Percentiles rank a stretch among this genome's conserved stretches.
These are phyloP conservation scores for Asbolus verrucosus DNA, from an alignment of 1,140 invertebrate species.

Conservation along the genomic window DNA sequence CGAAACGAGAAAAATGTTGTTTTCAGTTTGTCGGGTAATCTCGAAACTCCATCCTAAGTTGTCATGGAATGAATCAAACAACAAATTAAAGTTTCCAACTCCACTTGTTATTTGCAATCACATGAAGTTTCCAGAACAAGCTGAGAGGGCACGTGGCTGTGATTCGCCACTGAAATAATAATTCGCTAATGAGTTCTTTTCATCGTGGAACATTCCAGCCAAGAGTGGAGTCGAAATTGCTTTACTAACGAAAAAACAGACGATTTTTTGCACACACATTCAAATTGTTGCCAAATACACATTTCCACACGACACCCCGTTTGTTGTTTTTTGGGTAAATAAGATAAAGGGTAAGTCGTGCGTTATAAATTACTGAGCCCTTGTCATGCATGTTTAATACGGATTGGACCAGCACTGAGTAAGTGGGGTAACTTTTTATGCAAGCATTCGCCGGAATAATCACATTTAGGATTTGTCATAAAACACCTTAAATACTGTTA, in stretches of 20 bases:
- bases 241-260: not conserved
- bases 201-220: not conserved
- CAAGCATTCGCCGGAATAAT: not conserved
- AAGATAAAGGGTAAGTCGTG: constrained; percentile 13
- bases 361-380: constrained; percentile 11
- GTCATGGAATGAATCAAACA: too few species aligned
- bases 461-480: too few species aligned
- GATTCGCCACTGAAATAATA: not conserved
- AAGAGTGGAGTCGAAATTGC: not conserved
- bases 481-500: too few species aligned
- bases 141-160: not conserved
- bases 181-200: not conserved
- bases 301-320: constrained; percentile 5
- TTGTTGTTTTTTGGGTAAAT: constrained; percentile 5
- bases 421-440: constrained; percentile 3
- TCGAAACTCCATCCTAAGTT: too few species aligned
- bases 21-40: too few species aligned
- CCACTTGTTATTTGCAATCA: not conserved
- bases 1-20: too few species aligned
- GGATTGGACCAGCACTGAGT: not conserved
- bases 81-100: constrained; percentile 1
- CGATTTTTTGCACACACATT: not conserved
- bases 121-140: not conserved
- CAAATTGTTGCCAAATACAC: constrained; percentile 3
- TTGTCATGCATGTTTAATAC: constrained; percentile 19